Percentiles rank a stretch among this genome's conserved stretches.
phyloP scores from a whole-genome alignment of 1,140 invertebrate genomes.

The Drosophila hydei region DNA sequence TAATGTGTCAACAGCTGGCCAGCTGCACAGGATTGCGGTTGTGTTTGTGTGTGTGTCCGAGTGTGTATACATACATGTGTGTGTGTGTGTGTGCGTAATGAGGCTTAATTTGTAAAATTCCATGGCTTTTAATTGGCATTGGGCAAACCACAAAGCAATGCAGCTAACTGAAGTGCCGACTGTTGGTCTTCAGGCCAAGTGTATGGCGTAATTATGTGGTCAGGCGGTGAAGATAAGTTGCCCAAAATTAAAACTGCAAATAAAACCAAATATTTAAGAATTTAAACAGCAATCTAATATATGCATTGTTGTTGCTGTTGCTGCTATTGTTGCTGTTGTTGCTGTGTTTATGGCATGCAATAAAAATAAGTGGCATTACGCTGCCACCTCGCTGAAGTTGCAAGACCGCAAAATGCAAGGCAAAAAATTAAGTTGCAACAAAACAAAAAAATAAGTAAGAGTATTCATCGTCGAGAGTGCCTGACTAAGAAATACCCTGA shows the following conservation, averaged over 20 bases:
- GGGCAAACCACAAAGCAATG: constrained; percentile 63
- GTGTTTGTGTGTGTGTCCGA: constrained; percentile 22
- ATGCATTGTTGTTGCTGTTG: constrained; percentile 15
- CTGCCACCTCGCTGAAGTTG: constrained; percentile 59
- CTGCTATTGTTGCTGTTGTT: constrained; percentile 39
- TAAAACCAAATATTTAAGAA: constrained; percentile 28
- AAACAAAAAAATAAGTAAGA: constrained; percentile 4
- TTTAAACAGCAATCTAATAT: constrained; percentile 34
- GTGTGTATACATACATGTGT: neutral
- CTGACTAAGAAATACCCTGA: neutral
- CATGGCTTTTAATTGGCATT: constrained; percentile 79
- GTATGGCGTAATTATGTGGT: constrained; percentile 78
- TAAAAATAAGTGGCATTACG: constrained; percentile 72
- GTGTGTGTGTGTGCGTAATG: constrained; percentile 58
- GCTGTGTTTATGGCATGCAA: constrained; percentile 48
- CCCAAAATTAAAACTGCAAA: constrained; percentile 11
- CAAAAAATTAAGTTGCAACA: constrained; percentile 60
- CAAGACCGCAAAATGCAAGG: constrained; percentile 62
- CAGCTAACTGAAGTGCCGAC: constrained; percentile 32
- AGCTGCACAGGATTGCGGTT: constrained; percentile 68
- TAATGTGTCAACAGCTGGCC: constrained; percentile 72
- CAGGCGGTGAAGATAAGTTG: constrained; percentile 50
- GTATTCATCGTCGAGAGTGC: neutral
- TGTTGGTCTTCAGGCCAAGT: constrained; percentile 47
- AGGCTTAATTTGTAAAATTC: constrained; percentile 81